Percentiles rank a stretch among this genome's conserved stretches.
Conservation (phyloP, 2,888 invertebrate genomes). For the Lithophane socia region DNA sequence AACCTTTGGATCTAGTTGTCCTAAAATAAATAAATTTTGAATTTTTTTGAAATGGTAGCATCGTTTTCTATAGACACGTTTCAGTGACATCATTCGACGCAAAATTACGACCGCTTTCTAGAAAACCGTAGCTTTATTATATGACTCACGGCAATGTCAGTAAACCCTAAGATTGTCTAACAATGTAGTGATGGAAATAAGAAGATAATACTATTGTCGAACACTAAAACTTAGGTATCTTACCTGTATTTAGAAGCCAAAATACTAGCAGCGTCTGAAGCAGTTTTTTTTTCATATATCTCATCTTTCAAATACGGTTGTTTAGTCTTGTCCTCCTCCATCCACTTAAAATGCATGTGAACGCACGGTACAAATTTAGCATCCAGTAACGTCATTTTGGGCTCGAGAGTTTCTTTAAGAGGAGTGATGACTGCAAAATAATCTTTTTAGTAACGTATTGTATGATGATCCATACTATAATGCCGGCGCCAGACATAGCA, state of each 20-base stretch:
- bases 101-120: too few relatives aligned
- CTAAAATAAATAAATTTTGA: too few relatives aligned
- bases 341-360: constrained; percentile 93
- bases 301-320: constrained; percentile 90
- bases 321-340: constrained; percentile 75
- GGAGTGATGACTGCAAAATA: constrained; percentile 94
- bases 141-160: too few relatives aligned
- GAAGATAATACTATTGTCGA: background rate
- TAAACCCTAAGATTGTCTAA: too few relatives aligned
- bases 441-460: background rate
- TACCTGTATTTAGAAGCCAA: constrained; percentile 93
- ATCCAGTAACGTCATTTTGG: constrained; percentile 92
- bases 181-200: background rate
- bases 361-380: constrained; percentile 95
- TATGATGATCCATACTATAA: background rate
- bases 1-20: too few relatives aligned
- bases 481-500: too few relatives aligned
- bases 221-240: background rate
- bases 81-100: too few relatives aligned
- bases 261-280: constrained; percentile 92
- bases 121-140: too few relatives aligned
- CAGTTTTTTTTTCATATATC: constrained; percentile 91
- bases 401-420: constrained; percentile 93
- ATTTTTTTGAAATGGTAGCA: too few relatives aligned
- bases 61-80: too few relatives aligned